phyloP scores from a whole-genome alignment of 2,797 vertebrate genomes.

The Crenichthys baileyi region DNA sequence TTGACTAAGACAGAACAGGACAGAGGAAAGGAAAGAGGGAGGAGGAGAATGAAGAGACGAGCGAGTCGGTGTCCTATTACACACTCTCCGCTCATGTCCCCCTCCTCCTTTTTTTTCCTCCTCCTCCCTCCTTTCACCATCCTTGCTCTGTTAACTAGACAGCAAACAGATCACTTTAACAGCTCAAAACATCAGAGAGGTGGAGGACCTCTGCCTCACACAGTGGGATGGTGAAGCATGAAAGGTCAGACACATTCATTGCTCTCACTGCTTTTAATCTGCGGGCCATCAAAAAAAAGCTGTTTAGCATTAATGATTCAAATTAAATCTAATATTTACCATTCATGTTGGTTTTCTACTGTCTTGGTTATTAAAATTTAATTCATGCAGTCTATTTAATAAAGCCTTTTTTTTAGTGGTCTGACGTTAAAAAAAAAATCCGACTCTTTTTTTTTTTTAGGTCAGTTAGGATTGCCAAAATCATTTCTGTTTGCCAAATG shows the following conservation, averaged over 20 bases:
- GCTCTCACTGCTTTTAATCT: conserved; percentile 23
- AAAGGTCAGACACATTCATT: conserved; percentile 45
- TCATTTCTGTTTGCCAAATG: background rate
- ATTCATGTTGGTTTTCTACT: background rate
- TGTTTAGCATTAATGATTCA: background rate
- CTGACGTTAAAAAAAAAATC: background rate
- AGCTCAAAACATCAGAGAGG: conserved; percentile 39
- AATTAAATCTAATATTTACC: conserved; percentile 19
- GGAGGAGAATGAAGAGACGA: conserved; percentile 64
- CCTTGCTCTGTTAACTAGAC: conserved; percentile 67
- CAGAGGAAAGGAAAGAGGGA: conserved; percentile 54
- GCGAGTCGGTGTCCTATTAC: conserved; percentile 83
- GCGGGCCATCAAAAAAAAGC: background rate
- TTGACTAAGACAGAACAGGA: conserved; percentile 67
- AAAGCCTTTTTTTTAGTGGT: background rate
- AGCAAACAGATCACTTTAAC: conserved; percentile 65
- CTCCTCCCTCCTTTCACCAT: conserved; percentile 36
- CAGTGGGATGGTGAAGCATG: conserved; percentile 15
- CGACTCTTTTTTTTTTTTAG: background rate
- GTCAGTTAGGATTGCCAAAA: background rate
- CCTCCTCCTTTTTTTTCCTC: conserved; percentile 1
- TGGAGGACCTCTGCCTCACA: conserved; percentile 25
- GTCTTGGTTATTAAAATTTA: too few species aligned
- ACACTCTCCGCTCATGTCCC: conserved; percentile 70
- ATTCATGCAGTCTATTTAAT: background rate